These are phyloP conservation scores for Pterostichus madidus DNA, from an alignment of 2,888 invertebrate species.

Conservation along the genomic window DNA sequence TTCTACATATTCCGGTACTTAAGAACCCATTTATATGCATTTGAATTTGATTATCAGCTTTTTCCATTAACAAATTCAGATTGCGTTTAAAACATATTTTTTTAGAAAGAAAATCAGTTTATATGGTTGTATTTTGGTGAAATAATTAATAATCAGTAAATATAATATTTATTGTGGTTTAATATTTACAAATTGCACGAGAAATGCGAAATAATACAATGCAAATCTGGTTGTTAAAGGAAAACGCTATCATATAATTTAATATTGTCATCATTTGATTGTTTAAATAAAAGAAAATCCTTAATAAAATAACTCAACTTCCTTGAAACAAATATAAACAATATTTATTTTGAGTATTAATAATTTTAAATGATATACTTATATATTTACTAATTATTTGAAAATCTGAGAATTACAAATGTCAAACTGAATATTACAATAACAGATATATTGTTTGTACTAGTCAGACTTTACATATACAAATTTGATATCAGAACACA, in stretches of 20 bases:
- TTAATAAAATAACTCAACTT: constrained; percentile 32
- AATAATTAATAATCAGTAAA: constrained; percentile 10
- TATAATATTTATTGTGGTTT: constrained; percentile 36
- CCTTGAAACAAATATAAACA: constrained; percentile 43
- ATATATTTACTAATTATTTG: constrained; percentile 43
- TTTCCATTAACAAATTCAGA: too few species aligned
- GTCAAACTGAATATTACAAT: constrained; percentile 49
- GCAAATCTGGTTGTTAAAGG: constrained; percentile 13
- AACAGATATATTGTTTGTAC: constrained; percentile 52
- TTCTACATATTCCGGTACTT: too few species aligned
- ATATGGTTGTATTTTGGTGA: neutral
- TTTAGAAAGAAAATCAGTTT: too few species aligned
- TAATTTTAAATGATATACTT: constrained; percentile 37
- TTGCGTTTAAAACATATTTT: too few species aligned
- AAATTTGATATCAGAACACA: constrained; percentile 59
- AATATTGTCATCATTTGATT: constrained; percentile 51
- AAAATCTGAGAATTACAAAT: constrained; percentile 38
- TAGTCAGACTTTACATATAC: constrained; percentile 61
- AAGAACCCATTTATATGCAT: too few species aligned
- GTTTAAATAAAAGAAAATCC: constrained; percentile 11
- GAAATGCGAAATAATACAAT: constrained; percentile 33
- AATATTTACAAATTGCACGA: constrained; percentile 43
- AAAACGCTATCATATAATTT: constrained; percentile 26
- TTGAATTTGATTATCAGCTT: too few species aligned
- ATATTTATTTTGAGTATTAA: constrained; percentile 58